Conservation (phyloP, 2,113 vertebrate species). For the Pachyramphus minor region DNA sequence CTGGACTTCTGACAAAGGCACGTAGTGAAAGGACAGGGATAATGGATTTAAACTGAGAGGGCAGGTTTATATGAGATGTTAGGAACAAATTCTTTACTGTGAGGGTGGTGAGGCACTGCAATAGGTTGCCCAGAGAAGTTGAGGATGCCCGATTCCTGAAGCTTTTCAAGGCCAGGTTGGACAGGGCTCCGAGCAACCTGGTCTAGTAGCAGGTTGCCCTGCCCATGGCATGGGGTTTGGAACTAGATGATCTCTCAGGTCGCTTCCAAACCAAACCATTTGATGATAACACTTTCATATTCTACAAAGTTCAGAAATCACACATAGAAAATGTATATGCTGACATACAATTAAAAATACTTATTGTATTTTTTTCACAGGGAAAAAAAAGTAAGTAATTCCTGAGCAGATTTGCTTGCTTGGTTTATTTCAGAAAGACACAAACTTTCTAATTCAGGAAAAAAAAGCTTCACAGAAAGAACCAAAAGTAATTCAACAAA, state of each 20-base stretch:
- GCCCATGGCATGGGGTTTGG: background rate
- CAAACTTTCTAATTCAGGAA: background rate
- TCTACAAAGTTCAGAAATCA: background rate
- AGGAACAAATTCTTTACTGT: background rate
- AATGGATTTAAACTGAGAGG: background rate
- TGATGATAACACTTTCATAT: background rate
- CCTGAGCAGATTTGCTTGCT: background rate
- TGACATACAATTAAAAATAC: background rate
- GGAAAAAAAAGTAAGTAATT: background rate
- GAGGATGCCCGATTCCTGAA: background rate
- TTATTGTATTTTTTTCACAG: background rate
- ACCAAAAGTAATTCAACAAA: background rate
- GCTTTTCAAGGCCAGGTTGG: background rate
- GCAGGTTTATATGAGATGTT: background rate
- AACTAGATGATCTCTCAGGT: background rate
- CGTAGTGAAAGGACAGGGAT: background rate
- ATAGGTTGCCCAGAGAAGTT: background rate
- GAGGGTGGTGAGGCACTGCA: background rate
- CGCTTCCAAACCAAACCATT: background rate
- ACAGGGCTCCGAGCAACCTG: background rate
- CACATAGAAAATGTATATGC: background rate
- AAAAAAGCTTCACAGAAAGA: background rate
- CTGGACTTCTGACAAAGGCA: background rate
- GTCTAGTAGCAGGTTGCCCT: background rate
- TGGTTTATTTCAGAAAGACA: background rate